Evolutionary conservation across 2,113 vertebrate genomes (phyloP).

Genomic region (Alouatta palliata): DNA sequence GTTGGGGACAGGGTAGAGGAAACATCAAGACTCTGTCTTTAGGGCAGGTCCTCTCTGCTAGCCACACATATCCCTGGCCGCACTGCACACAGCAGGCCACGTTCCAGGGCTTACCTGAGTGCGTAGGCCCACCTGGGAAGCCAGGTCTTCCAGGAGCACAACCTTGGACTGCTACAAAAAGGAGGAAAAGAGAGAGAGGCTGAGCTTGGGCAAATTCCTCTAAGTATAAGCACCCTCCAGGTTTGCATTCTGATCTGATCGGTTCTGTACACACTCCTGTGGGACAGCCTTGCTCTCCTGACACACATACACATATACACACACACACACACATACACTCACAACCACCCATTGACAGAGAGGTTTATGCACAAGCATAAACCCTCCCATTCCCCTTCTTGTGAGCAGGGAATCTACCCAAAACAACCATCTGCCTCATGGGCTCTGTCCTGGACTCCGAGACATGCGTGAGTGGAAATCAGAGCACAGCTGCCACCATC

Average conservation of each 20-base stretch:
- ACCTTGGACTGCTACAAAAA: conserved; percentile 91
- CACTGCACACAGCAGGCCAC: neutral
- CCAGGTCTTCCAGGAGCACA: conserved; percentile 95
- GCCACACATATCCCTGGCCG: neutral
- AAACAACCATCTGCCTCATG: neutral
- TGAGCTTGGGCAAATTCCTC: neutral
- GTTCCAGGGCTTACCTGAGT: conserved; percentile 88
- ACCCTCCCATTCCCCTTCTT: neutral
- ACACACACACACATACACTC: neutral
- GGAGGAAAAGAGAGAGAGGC: neutral
- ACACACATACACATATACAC: neutral
- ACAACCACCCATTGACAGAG: neutral
- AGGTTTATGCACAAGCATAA: neutral
- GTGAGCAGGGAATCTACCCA: neutral
- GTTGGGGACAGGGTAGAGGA: neutral
- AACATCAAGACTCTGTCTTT: neutral
- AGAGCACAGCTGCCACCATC: neutral
- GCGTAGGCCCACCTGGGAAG: conserved; percentile 93
- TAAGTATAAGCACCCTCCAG: neutral
- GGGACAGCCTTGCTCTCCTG: neutral
- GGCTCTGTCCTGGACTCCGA: neutral
- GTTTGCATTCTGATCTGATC: neutral
- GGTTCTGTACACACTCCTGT: neutral
- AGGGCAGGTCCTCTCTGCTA: neutral
- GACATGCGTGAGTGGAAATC: neutral